Conservation (phyloP, 2,888 invertebrate genomes). For the Electrophaes corylata region DNA sequence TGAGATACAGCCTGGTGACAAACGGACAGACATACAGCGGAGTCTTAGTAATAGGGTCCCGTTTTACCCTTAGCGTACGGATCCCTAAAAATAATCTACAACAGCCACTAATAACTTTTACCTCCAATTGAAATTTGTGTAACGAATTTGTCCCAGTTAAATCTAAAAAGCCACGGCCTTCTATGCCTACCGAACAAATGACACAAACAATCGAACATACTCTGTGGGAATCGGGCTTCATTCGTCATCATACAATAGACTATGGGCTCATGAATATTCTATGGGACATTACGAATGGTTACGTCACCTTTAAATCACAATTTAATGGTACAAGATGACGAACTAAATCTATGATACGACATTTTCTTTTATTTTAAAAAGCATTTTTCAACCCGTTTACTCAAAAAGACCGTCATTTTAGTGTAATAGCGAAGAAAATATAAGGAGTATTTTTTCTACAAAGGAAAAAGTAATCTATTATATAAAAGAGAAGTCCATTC, state of each 20-base stretch:
- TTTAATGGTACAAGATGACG: constrained; percentile 3
- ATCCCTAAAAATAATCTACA: too few species aligned
- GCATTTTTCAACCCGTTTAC: background rate
- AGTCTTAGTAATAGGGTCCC: too few species aligned
- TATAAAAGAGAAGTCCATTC: too few species aligned
- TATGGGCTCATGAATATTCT: constrained; percentile 62
- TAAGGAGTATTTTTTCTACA: too few species aligned
- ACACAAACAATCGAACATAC: constrained; percentile 56
- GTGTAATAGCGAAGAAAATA: too few species aligned
- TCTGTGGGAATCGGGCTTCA: constrained; percentile 66
- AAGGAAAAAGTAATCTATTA: too few species aligned
- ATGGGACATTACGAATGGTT: constrained; percentile 33
- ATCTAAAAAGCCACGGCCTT: constrained; percentile 40
- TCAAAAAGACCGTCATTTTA: too few species aligned
- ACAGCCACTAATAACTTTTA: background rate
- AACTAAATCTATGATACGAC: background rate
- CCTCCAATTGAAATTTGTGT: background rate
- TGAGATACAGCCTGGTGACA: too few species aligned
- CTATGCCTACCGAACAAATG: constrained; percentile 45
- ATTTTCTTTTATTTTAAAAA: background rate
- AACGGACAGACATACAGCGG: too few species aligned
- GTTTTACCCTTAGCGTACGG: too few species aligned
- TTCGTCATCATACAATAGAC: constrained; percentile 73
- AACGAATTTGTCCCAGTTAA: constrained; percentile 14
- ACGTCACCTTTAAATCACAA: constrained; percentile 16